Base-by-base conservation (phyloP, 2,113 vertebrate genomes). In the Melanerpes formicivorus region DNA sequence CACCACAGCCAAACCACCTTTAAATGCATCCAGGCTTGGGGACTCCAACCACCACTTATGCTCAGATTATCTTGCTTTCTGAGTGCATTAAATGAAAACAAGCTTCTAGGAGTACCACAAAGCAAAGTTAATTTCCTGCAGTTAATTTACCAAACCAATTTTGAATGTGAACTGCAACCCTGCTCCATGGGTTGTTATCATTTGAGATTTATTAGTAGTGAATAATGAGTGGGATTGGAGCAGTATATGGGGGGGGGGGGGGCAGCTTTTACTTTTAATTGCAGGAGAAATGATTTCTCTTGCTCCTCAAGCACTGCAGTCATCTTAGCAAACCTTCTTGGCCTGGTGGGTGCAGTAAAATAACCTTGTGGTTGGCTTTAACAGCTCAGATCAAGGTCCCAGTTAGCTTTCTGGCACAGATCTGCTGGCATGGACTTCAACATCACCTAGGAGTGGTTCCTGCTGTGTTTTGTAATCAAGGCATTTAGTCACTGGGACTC, bases 401-500 rank as follows among this genome's bases (percentile, higher is more conserved):
- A 32, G 62, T 55, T 69, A 76, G 44, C 46, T 34, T 90, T 82
- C 18, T 86, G 87, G 72, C 37, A 88, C 32, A 71, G 48, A 74
- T 63, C 72, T 90, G 25, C 56, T 90, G 69, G 52, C 87, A 60
- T 32, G 42, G 69, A 91, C 93, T 93, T 91, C 17, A 27, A 14
- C 42, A 42, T 93, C 52, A 74, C 77, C 64, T 34, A 44, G 23
- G 23, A 59, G 37, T 37, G 37, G 37, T 10, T 37, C 37, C 8
- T 37, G 55, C 63, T 76, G n/a, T 63, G 46, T 89, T 95, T 92
- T 37, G n/a, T 85, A 93, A 82, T 93, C 63, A 74, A 77, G 60
- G 46, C 60, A 58, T 87, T 93, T 85, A 73, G 48, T 66, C 79
- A 70, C 22, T 69, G 8, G 64, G 89, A 70, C 78, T 82, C 67